phyloP scores from a whole-genome alignment of 2,113 vertebrate genomes.

The Hucho hucho region DNA sequence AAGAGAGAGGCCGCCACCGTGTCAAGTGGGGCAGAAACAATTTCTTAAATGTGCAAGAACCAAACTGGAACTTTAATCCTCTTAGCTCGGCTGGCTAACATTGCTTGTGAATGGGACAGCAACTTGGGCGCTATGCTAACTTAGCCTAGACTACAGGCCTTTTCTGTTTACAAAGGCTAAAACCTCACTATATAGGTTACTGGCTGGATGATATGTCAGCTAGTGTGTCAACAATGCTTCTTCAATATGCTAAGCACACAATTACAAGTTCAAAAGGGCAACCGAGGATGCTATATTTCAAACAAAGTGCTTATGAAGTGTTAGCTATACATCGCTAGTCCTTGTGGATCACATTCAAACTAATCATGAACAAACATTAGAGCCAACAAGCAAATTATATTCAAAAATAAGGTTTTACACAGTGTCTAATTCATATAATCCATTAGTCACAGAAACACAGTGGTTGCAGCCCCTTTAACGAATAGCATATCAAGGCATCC shows the following conservation, averaged over 20 bases:
- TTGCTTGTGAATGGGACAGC: slow-evolving; percentile 58
- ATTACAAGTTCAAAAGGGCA: slow-evolving; percentile 50
- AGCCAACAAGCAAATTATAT: slow-evolving; percentile 52
- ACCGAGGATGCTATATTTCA: slow-evolving; percentile 35
- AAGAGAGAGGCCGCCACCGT: slow-evolving; percentile 55
- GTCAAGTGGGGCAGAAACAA: slow-evolving; percentile 79
- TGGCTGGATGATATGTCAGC: neutral
- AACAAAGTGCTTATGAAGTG: slow-evolving; percentile 42
- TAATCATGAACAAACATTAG: slow-evolving; percentile 39
- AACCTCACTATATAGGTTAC: slow-evolving; percentile 4
- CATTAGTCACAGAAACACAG: slow-evolving; percentile 64
- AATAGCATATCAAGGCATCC: slow-evolving; percentile 53
- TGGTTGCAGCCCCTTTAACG: slow-evolving; percentile 60
- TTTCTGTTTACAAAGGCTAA: slow-evolving; percentile 34
- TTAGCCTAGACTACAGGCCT: slow-evolving; percentile 45
- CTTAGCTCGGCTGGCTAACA: slow-evolving; percentile 71
- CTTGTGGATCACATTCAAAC: slow-evolving; percentile 49
- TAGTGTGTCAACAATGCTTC: slow-evolving; percentile 5
- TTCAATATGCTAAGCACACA: slow-evolving; percentile 9
- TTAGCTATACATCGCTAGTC: slow-evolving; percentile 6
- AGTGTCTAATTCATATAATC: slow-evolving; percentile 50
- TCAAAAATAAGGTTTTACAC: slow-evolving; percentile 45
- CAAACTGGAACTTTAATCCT: slow-evolving; percentile 78
- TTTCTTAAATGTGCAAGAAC: slow-evolving; percentile 76
- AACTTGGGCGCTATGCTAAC: slow-evolving; percentile 58